Evolutionary conservation across 2,888 invertebrate species (phyloP).

Genomic region (Temnothorax rugatulus): DNA sequence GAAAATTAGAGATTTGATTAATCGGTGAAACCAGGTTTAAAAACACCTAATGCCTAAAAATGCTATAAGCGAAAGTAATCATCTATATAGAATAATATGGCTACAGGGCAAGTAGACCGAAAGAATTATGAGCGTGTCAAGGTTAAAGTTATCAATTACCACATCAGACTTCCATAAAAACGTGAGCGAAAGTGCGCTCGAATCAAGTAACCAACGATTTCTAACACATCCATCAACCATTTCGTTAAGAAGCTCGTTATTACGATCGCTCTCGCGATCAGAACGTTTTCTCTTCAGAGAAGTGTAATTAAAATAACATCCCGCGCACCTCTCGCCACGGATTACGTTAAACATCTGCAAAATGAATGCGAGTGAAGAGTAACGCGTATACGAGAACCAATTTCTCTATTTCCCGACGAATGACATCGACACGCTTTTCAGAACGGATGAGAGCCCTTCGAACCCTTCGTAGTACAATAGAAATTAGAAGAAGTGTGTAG

Average conservation of each 20-base stretch:
- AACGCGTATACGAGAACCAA: constrained; percentile 67
- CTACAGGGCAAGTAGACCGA: not conserved
- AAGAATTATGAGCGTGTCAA: constrained; percentile 6
- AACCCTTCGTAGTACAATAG: constrained; percentile 17
- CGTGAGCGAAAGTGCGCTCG: constrained; percentile 13
- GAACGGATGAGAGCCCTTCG: constrained; percentile 15
- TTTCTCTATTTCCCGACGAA: constrained; percentile 65
- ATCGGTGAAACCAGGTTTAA: constrained; percentile 8
- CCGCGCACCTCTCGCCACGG: constrained; percentile 16
- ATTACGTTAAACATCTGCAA: constrained; percentile 49
- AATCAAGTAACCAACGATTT: constrained; percentile 18
- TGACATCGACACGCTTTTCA: constrained; percentile 61
- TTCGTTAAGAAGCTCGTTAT: constrained; percentile 1
- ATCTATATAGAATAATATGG: constrained; percentile 3
- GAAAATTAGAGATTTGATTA: constrained; percentile 27
- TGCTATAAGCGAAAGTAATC: constrained; percentile 13
- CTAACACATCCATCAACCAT: constrained; percentile 24
- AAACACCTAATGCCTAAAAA: not conserved
- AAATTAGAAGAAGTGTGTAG: constrained; percentile 56
- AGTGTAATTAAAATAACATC: constrained; percentile 59
- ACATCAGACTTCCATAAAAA: constrained; percentile 12
- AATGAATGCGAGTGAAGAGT: constrained; percentile 26
- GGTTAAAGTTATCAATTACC: constrained; percentile 29
- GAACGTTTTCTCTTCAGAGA: constrained; percentile 49
- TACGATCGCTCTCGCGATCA: constrained; percentile 54